Percentiles rank a stretch among this genome's conserved stretches.
Evolutionary conservation across 2,113 vertebrate genomes (phyloP).

Genomic region (Patagioenas fasciata): DNA sequence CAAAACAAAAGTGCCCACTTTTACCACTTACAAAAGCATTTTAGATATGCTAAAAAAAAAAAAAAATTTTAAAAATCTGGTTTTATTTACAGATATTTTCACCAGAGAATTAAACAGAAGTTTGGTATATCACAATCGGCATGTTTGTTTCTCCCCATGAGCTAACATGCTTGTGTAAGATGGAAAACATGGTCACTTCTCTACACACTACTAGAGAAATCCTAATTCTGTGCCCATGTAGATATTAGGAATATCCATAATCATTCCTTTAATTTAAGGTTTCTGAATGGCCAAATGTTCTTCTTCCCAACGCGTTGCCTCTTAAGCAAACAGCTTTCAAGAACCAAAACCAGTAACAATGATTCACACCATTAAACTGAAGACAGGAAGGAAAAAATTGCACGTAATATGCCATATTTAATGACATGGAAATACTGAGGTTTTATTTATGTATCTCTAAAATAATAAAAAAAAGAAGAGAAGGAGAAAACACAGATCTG

Average conservation of each 20-base stretch:
- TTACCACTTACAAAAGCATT: not conserved
- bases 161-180: rapidly evolving
- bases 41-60: not conserved
- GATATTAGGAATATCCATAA: not conserved
- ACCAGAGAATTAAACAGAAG: rapidly evolving
- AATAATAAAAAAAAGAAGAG: not conserved
- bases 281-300: not conserved
- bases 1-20: not conserved
- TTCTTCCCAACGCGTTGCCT: not conserved
- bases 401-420: not conserved
- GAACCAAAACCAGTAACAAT: not conserved
- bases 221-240: not conserved
- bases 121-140: rapidly evolving
- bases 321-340: not conserved
- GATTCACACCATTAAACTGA: not conserved
- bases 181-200: not conserved
- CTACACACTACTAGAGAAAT: not conserved
- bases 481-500: not conserved
- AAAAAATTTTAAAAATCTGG: not conserved
- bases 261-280: not conserved
- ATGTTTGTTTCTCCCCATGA: not conserved
- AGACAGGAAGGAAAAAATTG: not conserved
- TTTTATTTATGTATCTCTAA: not conserved
- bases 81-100: not conserved
- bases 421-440: not conserved